phyloP scores from a whole-genome alignment of 2,797 vertebrate species.

The Pantherophis alleghaniensis region DNA sequence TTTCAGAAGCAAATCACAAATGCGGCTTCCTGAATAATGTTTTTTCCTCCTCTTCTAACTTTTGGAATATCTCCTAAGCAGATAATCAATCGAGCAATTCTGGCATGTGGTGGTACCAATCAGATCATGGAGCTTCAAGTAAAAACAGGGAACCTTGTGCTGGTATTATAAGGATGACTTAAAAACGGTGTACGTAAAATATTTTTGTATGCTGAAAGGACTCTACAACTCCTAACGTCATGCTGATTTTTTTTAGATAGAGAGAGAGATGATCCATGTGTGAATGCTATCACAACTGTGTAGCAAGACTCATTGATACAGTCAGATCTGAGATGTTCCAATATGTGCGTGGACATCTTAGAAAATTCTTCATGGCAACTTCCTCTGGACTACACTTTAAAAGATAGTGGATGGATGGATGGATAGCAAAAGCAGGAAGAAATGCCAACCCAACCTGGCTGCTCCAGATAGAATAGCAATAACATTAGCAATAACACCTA shows the following conservation, averaged over 20 bases:
- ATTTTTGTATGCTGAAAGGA: background rate
- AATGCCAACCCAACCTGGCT: background rate
- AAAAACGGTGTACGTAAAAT: background rate
- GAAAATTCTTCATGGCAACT: background rate
- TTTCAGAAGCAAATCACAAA: conserved; percentile 10
- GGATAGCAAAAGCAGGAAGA: background rate
- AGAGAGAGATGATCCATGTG: background rate
- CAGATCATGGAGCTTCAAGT: background rate
- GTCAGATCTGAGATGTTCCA: background rate
- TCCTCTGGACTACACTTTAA: background rate
- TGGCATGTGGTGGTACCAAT: background rate
- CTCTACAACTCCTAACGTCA: background rate
- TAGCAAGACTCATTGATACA: background rate
- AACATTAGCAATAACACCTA: background rate
- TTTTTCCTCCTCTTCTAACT: background rate
- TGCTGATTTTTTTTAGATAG: background rate
- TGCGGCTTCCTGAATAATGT: background rate
- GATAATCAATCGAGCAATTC: background rate
- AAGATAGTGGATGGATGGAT: background rate
- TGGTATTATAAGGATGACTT: background rate
- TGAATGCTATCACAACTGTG: background rate
- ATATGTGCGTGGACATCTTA: background rate
- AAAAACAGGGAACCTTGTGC: background rate
- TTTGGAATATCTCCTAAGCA: background rate
- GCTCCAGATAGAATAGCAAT: background rate